Conservation (phyloP, 2,113 vertebrate genomes). For the Rynchops niger region DNA sequence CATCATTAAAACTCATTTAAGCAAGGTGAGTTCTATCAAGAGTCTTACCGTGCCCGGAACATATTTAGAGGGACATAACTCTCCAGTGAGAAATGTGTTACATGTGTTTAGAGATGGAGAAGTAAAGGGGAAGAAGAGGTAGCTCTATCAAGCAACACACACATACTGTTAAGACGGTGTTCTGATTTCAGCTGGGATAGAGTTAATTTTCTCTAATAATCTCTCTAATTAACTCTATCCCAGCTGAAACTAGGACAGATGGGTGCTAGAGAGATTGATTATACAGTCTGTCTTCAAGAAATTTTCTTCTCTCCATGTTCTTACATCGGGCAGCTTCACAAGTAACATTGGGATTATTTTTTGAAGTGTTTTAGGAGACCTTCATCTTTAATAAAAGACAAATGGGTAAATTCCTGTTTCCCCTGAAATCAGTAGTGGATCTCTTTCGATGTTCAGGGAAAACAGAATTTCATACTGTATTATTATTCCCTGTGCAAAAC, state of each 20-base stretch:
- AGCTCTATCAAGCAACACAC: neutral
- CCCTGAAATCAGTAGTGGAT: neutral
- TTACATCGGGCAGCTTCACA: neutral
- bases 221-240: neutral
- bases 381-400: neutral
- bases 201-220: neutral
- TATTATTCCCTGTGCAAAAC: neutral
- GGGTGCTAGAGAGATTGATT: neutral
- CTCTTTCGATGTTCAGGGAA: neutral
- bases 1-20: neutral
- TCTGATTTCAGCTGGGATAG: neutral
- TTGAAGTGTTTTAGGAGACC: neutral
- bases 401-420: neutral
- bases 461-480: neutral
- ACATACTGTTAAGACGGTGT: neutral
- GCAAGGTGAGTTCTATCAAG: neutral
- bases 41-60: neutral
- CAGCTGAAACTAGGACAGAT: neutral
- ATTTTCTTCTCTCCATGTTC: neutral
- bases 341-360: neutral
- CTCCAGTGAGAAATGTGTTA: neutral
- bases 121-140: neutral
- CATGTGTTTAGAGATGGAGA: neutral
- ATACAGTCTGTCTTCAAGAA: neutral
- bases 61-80: neutral